Base-by-base conservation (phyloP, 1,140 invertebrate genomes). In the Stegodyphus mimosarum region DNA sequence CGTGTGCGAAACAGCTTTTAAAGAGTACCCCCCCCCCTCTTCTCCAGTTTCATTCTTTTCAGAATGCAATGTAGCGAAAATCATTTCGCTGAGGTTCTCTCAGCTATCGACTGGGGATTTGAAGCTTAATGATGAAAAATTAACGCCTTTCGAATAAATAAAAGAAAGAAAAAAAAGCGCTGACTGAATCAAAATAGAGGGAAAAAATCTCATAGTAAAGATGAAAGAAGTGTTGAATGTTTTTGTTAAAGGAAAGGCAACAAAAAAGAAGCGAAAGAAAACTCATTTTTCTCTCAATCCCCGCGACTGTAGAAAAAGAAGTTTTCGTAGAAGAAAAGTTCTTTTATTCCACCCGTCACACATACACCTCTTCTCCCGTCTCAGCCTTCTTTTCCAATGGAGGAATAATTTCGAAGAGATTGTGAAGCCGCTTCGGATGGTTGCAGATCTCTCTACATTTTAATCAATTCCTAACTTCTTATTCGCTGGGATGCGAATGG, bases 391-490 rank as follows among this genome's bases (percentile, higher is more conserved):
- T 77, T 71, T 52, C 51, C 51, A 71, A 70, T 84, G 73, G 83
- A 48, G 63, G 74, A 84, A 76, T 76, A 84, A 76, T 84, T 84
- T 84, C 48, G 83, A 75, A 48, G 60, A 76, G 83, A 77, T 84
- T 84, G 71, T 83, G 80, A 64, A 75, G 67, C 18, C 64, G 71
- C 66, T 70, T 76, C 74, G 83, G 48, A 74, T 84, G 73, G 83
- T 70, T 84, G 63, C 83, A 49, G 72, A 55, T 83, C 53, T 83
- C 72, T 74, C 49, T 60, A 50, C 70, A 17, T 83, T 18, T 83
- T 83, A 83, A 83, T 83, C 80, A 83, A 83, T 83, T 83, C 80
- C 69, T 53, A 50, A 71, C 67, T 83, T 83, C 80, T 64, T 48
- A 67, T 83, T 83, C 71, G 60, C 33, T 33, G 33, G 33, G 1